Conservation (phyloP, 2,888 invertebrate species). For the Machimus rusticus region DNA sequence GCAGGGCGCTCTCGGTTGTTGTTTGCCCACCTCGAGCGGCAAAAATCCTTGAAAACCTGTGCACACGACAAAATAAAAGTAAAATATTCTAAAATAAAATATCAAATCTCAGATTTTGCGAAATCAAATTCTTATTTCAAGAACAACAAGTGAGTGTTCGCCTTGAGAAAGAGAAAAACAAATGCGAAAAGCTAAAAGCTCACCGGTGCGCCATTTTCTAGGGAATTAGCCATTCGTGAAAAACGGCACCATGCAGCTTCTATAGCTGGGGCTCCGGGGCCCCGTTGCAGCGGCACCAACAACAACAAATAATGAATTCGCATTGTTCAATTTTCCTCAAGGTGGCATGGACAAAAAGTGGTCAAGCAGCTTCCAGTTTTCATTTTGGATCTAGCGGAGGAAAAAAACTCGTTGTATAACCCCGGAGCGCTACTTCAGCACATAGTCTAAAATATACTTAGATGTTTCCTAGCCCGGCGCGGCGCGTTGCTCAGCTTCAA, state of each 20-base stretch:
- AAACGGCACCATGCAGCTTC: slow-evolving; percentile 34
- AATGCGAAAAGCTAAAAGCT: slow-evolving; percentile 37
- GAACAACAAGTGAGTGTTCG: slow-evolving; percentile 53
- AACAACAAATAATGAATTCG: slow-evolving; percentile 47
- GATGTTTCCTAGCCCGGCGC: background rate
- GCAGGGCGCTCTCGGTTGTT: background rate
- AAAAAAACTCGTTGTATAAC: slow-evolving; percentile 45
- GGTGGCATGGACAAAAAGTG: slow-evolving; percentile 50
- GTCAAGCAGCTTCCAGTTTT: slow-evolving; percentile 54
- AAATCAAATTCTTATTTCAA: slow-evolving; percentile 53
- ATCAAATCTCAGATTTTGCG: slow-evolving; percentile 50
- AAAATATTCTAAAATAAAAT: slow-evolving; percentile 34
- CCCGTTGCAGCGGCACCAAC: background rate
- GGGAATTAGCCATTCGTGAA: slow-evolving; percentile 44
- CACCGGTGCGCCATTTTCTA: slow-evolving; percentile 45
- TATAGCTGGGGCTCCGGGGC: background rate
- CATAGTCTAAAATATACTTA: background rate
- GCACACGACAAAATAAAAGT: slow-evolving; percentile 5
- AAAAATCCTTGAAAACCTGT: slow-evolving; percentile 7
- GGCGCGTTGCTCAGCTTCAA: background rate
- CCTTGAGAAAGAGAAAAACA: slow-evolving; percentile 50
- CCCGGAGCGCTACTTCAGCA: background rate
- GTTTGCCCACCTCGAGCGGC: background rate
- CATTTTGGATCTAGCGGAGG: slow-evolving; percentile 47
- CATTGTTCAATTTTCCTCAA: slow-evolving; percentile 49